These are phyloP conservation scores for Drosophila flavopinicola DNA, from an alignment of 2,888 invertebrate genomes.

Conservation along the genomic window DNA sequence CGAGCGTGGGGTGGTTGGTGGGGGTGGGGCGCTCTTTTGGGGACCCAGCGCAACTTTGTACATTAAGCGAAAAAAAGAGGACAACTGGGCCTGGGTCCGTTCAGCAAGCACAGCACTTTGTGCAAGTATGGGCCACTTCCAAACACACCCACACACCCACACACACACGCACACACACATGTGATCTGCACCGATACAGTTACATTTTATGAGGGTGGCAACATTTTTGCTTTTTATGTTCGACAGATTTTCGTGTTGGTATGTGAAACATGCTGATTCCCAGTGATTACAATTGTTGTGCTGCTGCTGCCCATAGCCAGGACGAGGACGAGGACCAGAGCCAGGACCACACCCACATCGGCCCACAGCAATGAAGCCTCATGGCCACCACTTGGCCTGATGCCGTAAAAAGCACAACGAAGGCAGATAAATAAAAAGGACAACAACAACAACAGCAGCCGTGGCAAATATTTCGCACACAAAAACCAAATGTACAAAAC, in stretches of 20 bases:
- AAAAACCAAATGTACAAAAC: constrained; percentile 42
- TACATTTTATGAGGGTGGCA: constrained; percentile 68
- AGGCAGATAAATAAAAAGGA: constrained; percentile 30
- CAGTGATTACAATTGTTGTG: constrained; percentile 79
- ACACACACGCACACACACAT: constrained; percentile 11
- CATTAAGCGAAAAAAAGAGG: constrained; percentile 31
- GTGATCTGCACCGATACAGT: constrained; percentile 58
- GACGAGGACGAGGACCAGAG: neutral
- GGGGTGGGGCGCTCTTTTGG: constrained; percentile 16
- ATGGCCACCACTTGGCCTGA: constrained; percentile 36
- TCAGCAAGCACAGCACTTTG: constrained; percentile 69
- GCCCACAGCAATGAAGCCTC: constrained; percentile 3
- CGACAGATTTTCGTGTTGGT: constrained; percentile 80
- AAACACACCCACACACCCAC: constrained; percentile 6
- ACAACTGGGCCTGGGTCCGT: constrained; percentile 22
- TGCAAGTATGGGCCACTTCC: constrained; percentile 17
- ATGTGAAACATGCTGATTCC: constrained; percentile 79
- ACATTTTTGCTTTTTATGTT: constrained; percentile 77
- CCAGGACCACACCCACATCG: constrained; percentile 7
- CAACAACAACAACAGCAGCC: constrained; percentile 23
- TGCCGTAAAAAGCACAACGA: constrained; percentile 68
- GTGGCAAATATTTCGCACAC: constrained; percentile 51
- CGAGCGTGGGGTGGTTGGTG: neutral
- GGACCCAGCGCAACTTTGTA: constrained; percentile 46
- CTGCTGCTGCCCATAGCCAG: constrained; percentile 24